Conservation (phyloP, 1,140 invertebrate species). For the Aphaenogaster floridana region DNA sequence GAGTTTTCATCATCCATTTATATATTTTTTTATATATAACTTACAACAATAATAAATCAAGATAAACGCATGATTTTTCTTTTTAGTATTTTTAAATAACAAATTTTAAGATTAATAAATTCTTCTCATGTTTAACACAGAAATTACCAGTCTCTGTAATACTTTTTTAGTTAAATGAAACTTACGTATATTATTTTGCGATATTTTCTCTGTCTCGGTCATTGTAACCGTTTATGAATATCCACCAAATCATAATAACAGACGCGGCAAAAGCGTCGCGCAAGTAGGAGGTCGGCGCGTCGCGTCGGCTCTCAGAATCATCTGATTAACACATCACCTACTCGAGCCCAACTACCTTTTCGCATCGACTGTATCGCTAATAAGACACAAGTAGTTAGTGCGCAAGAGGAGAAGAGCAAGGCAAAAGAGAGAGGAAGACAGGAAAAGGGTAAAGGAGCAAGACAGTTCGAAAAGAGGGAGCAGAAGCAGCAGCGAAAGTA, state of each 20-base stretch:
- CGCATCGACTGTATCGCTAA: conserved; percentile 86
- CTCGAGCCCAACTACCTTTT: conserved; percentile 83
- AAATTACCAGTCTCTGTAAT: neutral
- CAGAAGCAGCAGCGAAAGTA: conserved; percentile 20
- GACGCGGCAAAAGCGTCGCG: conserved; percentile 6
- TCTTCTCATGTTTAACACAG: no score
- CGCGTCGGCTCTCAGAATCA: conserved; percentile 59
- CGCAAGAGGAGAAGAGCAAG: conserved; percentile 72
- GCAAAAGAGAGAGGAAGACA: conserved; percentile 64
- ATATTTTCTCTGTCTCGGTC: neutral
- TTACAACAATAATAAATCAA: neutral
- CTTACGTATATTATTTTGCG: neutral
- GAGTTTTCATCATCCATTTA: no score
- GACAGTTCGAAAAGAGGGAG: conserved; percentile 62
- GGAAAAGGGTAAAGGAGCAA: conserved; percentile 42
- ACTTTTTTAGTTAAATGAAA: neutral
- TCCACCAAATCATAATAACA: neutral
- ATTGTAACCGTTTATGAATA: neutral
- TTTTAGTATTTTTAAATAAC: neutral
- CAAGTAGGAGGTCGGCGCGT: conserved; percentile 21
- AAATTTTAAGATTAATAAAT: neutral
- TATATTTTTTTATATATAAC: neutral
- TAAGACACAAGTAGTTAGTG: conserved; percentile 85
- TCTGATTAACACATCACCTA: conserved; percentile 83
- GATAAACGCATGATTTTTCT: neutral